Conservation (phyloP, 2,113 vertebrate species). For the Suricata suricatta region DNA sequence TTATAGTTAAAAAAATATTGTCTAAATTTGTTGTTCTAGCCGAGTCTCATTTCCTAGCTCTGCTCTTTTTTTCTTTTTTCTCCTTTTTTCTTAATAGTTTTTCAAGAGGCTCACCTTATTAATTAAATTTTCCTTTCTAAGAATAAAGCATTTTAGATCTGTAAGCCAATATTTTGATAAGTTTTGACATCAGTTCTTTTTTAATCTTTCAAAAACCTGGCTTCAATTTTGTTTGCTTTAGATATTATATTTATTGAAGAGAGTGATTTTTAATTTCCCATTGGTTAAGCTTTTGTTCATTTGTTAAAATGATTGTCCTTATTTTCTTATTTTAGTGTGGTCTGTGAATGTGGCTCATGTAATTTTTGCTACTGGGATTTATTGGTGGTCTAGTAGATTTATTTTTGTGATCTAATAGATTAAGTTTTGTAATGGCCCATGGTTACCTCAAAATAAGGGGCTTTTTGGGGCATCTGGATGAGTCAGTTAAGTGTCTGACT, state of each 20-base stretch:
- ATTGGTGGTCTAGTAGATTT: neutral
- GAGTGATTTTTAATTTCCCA: constrained; percentile 33
- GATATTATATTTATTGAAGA: neutral
- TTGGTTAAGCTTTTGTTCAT: neutral
- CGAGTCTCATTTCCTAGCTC: neutral
- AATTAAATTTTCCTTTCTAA: constrained; percentile 20
- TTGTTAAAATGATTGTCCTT: neutral
- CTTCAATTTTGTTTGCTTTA: neutral
- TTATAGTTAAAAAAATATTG: neutral
- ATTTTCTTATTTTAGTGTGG: neutral
- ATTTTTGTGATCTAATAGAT: neutral
- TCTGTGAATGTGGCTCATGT: neutral
- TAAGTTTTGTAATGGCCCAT: neutral
- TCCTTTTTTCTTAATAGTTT: neutral
- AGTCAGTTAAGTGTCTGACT: too few species aligned
- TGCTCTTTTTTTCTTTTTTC: neutral
- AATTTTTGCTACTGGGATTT: constrained; percentile 31
- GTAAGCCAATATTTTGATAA: neutral
- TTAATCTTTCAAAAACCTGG: neutral
- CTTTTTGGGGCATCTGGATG: neutral
- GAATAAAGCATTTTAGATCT: neutral
- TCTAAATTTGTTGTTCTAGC: neutral
- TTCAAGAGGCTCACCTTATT: neutral
- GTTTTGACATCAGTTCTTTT: neutral
- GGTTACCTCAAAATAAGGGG: neutral